Conservation (phyloP, 1,140 invertebrate genomes). For the Yoshiicerus persimilis region DNA sequence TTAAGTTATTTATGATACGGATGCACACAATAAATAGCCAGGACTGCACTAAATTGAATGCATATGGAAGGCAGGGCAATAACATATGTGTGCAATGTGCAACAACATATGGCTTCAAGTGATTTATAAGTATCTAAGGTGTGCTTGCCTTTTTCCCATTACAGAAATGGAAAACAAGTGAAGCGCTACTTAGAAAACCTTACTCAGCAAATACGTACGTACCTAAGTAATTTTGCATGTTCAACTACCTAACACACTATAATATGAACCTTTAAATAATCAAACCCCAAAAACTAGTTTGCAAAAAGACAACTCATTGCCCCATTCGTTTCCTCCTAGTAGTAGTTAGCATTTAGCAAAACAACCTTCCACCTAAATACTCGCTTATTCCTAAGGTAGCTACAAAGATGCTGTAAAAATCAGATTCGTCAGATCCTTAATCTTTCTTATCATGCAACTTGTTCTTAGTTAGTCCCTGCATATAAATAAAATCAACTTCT, state of each 20-base stretch:
- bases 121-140: not conserved
- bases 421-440: not conserved
- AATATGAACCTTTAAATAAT: not conserved
- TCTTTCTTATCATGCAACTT: not conserved
- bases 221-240: not conserved
- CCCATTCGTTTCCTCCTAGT: not conserved
- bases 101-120: slow-evolving; percentile 12
- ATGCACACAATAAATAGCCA: not conserved
- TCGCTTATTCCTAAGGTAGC: not conserved
- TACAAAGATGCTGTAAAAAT: not conserved
- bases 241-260: not conserved
- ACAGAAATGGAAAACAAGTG: not conserved
- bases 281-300: slow-evolving; percentile 1
- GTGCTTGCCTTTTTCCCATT: not conserved
- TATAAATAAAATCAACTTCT: not conserved
- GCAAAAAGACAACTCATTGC: not conserved
- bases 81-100: slow-evolving; percentile 16
- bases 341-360: not conserved
- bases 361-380: not conserved
- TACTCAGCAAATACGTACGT: not conserved
- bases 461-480: not conserved
- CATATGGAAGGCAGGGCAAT: not conserved
- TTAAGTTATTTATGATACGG: not conserved
- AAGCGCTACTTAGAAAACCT: not conserved
- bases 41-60: not conserved